Base-by-base conservation (phyloP, 2,888 invertebrate genomes). In the Onthophagus sagittarius region DNA sequence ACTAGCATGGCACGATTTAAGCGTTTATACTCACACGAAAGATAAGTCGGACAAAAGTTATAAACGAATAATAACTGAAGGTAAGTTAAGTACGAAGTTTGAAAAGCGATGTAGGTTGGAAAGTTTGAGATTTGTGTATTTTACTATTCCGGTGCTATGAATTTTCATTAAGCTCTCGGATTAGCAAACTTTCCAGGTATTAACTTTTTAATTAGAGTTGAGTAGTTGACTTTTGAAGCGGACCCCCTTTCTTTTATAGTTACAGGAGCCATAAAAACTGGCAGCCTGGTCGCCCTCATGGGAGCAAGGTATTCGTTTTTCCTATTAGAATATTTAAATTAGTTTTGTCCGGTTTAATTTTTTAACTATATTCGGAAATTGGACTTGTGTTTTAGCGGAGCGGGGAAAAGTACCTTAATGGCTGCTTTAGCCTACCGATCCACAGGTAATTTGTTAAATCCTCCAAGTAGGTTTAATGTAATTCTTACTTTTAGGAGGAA, bases 361-460 rank as follows among this genome's bases (percentile, higher is more conserved):
- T 13, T 69, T 69, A 33, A 63, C 15, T 53, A 53, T 53, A 53
- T 11, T 11, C 39, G 39, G 39, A 53, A 53, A 53, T 53, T 53
- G 39, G 23, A 23, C 23, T 53, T 53, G 9, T 53, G 9, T 88
- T 87, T 71, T 84, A 94, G 94, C 85, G 97, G 97, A 11, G 93
- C 95, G 11, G 97, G 97, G 0, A 97, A 97, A 86, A 95, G 94
- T 75, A 95, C 96, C 0, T 85, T 97, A 70, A 93, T 97, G 93
- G 90, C 93, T 71, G 92, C 94, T 15, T 85, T 97, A 75, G 95
- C 95, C 11, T 90, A 92, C 83, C 88, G 95, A 82, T 91, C 89
- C 80, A 88, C 92, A 82, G 89, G 94, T 94, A 86, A 88, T 86
- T 83, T 72, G 3, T 23, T 23, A 23, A 23, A 23, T 23, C 15